phyloP scores from a whole-genome alignment of 2,888 invertebrate species.

The Ormyrus labotus region DNA sequence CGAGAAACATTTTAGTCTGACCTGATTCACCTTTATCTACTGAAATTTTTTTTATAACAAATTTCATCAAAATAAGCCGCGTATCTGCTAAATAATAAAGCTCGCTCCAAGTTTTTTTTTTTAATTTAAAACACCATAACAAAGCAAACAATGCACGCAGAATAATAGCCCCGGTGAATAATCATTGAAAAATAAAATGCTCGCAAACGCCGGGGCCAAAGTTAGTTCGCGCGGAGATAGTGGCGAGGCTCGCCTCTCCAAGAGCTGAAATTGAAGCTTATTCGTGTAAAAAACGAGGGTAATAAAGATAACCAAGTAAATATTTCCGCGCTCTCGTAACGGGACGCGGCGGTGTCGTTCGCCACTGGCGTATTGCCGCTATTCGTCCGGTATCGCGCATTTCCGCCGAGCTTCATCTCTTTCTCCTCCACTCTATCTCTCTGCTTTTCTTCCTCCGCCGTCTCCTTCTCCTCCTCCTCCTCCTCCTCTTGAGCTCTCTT shows the following conservation, averaged over 20 bases:
- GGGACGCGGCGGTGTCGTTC: neutral
- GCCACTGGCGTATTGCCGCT: conserved; percentile 3
- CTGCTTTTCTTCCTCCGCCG: neutral
- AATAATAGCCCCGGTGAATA: conserved; percentile 4
- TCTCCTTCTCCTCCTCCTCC: neutral
- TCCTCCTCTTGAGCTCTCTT: neutral
- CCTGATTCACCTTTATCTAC: too few species aligned
- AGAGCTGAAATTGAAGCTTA: conserved; percentile 41
- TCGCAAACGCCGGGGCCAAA: neutral
- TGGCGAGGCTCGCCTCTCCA: neutral
- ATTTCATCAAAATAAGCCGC: too few species aligned
- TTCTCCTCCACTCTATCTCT: neutral
- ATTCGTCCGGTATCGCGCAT: conserved; percentile 10
- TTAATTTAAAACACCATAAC: neutral
- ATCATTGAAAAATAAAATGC: conserved; percentile 29
- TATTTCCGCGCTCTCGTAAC: conserved; percentile 25
- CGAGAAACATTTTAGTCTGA: too few species aligned
- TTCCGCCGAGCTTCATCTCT: conserved; percentile 3
- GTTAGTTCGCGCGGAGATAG: neutral
- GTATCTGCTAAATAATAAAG: too few species aligned
- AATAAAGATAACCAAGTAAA: conserved; percentile 47
- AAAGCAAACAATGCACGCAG: neutral
- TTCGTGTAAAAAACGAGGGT: conserved; percentile 39
- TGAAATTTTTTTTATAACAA: too few species aligned
- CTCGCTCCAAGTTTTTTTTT: too few species aligned